Evolutionary conservation across 2,797 vertebrate species (phyloP), one percentile per base, ranked within the genome.

Genomic region (Ataeniobius toweri): DNA sequence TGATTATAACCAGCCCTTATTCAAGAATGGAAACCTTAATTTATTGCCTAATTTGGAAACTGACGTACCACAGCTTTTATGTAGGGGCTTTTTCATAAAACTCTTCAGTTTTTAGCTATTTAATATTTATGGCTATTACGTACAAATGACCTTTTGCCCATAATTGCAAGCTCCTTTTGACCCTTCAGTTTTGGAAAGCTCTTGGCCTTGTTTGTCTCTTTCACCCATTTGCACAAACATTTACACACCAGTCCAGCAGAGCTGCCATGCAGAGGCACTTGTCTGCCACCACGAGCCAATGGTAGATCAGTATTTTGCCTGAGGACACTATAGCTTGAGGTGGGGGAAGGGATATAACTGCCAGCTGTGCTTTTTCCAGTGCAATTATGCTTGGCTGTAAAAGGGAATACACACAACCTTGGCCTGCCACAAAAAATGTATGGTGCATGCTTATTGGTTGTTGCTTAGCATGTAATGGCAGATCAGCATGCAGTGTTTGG

Each of bases 351-450:
- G 77, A 73, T 78, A 72, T 36, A 65, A 72, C 22, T 51, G 28
- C 48, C 69, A 72, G 48, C 41, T 65, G 26, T 74, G 71, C 71
- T 55, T 18, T 36, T 74, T 74, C 69, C 44, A 59, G 14, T 8
- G 12, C 72, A 26, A 26, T 79, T 59, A 48, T 48, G 22, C 63
- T 59, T 36, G 28, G 28, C 16, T 59, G 22, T 0, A 3, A 48
- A 70, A 14, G 7, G 16, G 0, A 53, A 68, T 20, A 36, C 67
- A n/a, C 13, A 77, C 39, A 68, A n/a, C 24, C 65, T 73, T 44
- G 36, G 26, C 24, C 51, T 10, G 10, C 20, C 26, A 18, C 6
- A 50, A 48, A 65, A 71, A 5, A 5, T 16, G 61, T 22, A 53
- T 26, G 20, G 4, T 51, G 26, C 22, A 69, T 44, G 41, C 41